These are phyloP conservation scores for Vidua macroura DNA, from an alignment of 2,113 vertebrate genomes.

Conservation along the genomic window DNA sequence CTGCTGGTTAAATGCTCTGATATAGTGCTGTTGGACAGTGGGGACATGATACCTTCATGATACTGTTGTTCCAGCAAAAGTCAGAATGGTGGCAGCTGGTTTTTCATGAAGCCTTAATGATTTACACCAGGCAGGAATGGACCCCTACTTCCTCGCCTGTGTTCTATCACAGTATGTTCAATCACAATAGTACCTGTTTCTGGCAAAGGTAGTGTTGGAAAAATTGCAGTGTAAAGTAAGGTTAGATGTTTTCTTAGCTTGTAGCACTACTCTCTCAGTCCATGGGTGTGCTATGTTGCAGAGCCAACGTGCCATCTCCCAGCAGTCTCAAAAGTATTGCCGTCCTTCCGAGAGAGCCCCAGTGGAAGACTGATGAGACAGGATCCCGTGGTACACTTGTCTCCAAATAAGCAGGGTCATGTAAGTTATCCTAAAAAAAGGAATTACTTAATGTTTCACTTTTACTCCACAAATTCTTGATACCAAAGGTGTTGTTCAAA, in stretches of 20 bases:
- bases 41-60: background rate
- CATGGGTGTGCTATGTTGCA: conserved; percentile 73
- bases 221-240: background rate
- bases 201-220: background rate
- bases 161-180: background rate
- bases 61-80: background rate
- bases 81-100: background rate
- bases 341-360: conserved; percentile 86
- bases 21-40: background rate
- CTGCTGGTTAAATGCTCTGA: background rate
- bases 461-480: background rate
- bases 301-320: conserved; percentile 84
- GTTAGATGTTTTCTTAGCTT: background rate
- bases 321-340: conserved; percentile 88
- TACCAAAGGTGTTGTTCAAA: background rate
- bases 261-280: background rate
- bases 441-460: background rate
- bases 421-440: conserved; percentile 71
- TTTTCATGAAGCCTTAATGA: background rate
- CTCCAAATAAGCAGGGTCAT: conserved; percentile 89
- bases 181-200: background rate
- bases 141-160: background rate
- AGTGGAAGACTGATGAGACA: conserved; percentile 87
- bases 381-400: conserved; percentile 84
- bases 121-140: background rate